Conservation (phyloP, 1,140 invertebrate species). For the Zaprionus capensis region DNA sequence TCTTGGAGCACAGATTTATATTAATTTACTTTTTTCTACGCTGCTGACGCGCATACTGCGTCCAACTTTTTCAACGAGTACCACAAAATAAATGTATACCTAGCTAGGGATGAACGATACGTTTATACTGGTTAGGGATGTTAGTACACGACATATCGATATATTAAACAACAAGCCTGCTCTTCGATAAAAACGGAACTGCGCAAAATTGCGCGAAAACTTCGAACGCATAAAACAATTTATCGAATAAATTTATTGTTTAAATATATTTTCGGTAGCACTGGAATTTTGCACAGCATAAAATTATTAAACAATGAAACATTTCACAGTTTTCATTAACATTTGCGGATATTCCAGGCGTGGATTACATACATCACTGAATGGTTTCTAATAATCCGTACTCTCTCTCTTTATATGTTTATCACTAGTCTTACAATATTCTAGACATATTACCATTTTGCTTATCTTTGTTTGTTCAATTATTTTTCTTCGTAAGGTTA, state of each 20-base stretch:
- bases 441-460: too few species aligned
- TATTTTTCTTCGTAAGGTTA: too few species aligned
- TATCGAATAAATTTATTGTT: neutral
- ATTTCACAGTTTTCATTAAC: too few species aligned
- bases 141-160: slow-evolving; percentile 23
- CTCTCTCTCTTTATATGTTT: too few species aligned
- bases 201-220: neutral
- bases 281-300: too few species aligned
- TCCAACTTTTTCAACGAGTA: slow-evolving; percentile 50
- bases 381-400: too few species aligned
- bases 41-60: slow-evolving; percentile 40
- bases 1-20: slow-evolving; percentile 27
- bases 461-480: too few species aligned
- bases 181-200: neutral
- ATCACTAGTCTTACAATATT: too few species aligned
- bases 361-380: too few species aligned
- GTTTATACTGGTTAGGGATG: slow-evolving; percentile 42
- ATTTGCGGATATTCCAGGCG: too few species aligned
- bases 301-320: too few species aligned
- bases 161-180: neutral
- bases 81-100: slow-evolving; percentile 50
- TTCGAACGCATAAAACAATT: neutral
- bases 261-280: neutral
- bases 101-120: slow-evolving; percentile 27
- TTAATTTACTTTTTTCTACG: slow-evolving; percentile 32